phyloP scores from a whole-genome alignment of 2,113 vertebrate genomes.

The Chelonoidis abingdonii region DNA sequence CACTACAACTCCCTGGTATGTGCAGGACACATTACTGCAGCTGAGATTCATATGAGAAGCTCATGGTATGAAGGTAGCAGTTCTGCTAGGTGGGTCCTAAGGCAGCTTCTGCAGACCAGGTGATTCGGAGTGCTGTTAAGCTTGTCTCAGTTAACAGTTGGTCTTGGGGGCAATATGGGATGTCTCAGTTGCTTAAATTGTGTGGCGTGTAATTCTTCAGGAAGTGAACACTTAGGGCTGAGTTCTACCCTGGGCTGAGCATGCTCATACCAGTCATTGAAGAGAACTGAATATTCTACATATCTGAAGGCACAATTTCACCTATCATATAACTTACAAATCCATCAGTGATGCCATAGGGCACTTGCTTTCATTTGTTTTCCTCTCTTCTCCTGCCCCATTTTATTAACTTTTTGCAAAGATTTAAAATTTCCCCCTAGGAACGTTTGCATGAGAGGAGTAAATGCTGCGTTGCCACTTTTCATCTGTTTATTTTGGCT shows the following conservation, averaged over 20 bases:
- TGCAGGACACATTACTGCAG: rapidly evolving
- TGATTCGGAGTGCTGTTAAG: rapidly evolving
- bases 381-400: neutral
- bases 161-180: constrained; percentile 27
- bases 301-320: neutral
- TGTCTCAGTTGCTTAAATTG: constrained; percentile 7
- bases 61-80: rapidly evolving
- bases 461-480: neutral
- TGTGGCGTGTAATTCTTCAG: neutral
- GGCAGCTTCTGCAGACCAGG: neutral
- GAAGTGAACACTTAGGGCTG: neutral
- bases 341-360: neutral
- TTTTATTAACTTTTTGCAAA: neutral
- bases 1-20: neutral
- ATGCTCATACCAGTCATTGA: neutral
- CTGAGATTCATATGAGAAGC: neutral
- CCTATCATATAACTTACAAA: neutral
- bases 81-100: neutral
- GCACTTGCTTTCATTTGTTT: rapidly evolving
- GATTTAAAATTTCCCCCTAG: neutral
- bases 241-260: neutral
- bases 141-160: neutral
- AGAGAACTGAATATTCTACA: neutral
- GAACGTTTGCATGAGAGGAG: constrained; percentile 21
- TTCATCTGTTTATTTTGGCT: constrained; percentile 40